Conservation (phyloP, 2,113 vertebrate genomes). For the Pangasianodon gigas region DNA sequence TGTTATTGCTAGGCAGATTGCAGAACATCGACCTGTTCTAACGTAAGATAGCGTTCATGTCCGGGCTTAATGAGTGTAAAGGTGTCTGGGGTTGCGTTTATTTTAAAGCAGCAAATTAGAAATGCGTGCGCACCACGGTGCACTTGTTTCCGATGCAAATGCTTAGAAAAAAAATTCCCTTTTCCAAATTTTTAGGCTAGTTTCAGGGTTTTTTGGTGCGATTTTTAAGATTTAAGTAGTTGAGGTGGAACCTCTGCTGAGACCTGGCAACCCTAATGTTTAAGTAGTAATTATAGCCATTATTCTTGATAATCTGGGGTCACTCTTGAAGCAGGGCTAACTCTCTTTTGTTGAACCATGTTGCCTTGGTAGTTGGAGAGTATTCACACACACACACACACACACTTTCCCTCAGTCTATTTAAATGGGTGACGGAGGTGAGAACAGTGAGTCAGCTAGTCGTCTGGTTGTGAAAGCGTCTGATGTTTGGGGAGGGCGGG, state of each 20-base stretch:
- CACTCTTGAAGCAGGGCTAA: background rate
- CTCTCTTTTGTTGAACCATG: background rate
- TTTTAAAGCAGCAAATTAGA: background rate
- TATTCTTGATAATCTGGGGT: background rate
- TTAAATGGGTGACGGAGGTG: background rate
- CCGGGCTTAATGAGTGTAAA: background rate
- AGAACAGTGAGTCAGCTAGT: background rate
- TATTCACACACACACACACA: background rate
- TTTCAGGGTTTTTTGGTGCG: too few relatives aligned
- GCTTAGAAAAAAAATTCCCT: too few relatives aligned
- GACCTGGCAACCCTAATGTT: background rate
- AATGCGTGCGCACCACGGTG: too few relatives aligned
- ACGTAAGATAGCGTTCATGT: background rate
- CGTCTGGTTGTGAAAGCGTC: background rate
- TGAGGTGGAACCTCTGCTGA: background rate
- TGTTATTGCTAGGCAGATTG: background rate
- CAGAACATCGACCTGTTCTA: background rate
- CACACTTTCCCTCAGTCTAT: background rate
- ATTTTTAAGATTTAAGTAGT: background rate
- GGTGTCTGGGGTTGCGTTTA: background rate
- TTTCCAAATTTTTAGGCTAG: too few relatives aligned
- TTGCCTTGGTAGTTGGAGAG: background rate
- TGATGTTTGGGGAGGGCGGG: background rate
- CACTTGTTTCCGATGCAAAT: too few relatives aligned
- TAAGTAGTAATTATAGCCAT: background rate